Evolutionary conservation across 2,797 vertebrate genomes (phyloP).

Genomic region (Rhynchotus rufescens): DNA sequence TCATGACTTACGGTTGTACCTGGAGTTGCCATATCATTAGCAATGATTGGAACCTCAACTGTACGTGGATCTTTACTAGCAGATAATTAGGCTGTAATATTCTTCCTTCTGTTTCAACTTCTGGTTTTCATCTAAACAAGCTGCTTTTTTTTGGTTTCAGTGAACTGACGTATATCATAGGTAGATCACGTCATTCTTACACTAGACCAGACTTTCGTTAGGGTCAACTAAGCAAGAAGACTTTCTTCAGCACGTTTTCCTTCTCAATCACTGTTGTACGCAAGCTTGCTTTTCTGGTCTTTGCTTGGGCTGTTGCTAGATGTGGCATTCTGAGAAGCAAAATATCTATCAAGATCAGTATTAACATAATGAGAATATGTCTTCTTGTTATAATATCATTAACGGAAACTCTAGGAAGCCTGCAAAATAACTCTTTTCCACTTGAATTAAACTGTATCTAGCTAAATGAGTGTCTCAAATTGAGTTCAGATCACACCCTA

Average conservation of each 20-base stretch:
- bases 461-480: neutral
- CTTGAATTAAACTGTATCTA: neutral
- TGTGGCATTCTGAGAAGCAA: neutral
- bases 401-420: neutral
- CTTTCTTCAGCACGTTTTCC: neutral
- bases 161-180: neutral
- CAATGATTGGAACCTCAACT: neutral
- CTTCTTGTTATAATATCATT: too few relatives aligned
- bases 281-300: neutral
- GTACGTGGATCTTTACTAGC: neutral
- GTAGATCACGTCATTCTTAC: neutral
- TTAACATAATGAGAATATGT: too few relatives aligned
- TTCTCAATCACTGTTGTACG: neutral
- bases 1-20: too few relatives aligned
- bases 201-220: neutral
- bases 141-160: neutral
- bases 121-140: neutral
- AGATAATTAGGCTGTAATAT: neutral
- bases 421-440: neutral
- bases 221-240: neutral
- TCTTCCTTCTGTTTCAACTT: neutral
- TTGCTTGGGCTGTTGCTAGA: neutral
- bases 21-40: neutral
- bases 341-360: neutral
- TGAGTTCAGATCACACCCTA: neutral